Evolutionary conservation across 2,113 vertebrate species (phyloP).

Genomic region (Ptyas mucosa): DNA sequence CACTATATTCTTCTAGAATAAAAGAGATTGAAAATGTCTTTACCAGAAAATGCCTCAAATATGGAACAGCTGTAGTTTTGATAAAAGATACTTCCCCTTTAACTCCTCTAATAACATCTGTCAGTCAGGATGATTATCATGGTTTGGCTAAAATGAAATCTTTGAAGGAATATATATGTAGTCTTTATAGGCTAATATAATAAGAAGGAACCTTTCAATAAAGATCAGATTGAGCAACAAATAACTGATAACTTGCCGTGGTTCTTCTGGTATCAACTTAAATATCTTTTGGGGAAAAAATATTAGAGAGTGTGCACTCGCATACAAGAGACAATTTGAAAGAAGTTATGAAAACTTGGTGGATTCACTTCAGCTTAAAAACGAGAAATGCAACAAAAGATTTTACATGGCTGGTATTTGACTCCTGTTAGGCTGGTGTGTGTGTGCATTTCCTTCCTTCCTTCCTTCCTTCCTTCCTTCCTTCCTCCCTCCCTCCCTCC

Average conservation of each 20-base stretch:
- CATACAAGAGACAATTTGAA: neutral
- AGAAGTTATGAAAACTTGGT: neutral
- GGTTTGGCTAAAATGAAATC: neutral
- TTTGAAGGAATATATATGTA: neutral
- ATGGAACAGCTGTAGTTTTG: neutral
- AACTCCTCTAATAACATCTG: neutral
- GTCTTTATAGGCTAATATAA: neutral
- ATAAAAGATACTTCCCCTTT: neutral
- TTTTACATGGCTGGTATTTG: neutral
- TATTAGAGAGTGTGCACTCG: neutral
- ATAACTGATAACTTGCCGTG: neutral
- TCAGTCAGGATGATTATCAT: neutral
- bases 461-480: no score
- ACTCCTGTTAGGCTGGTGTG: neutral
- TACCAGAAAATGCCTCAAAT: neutral
- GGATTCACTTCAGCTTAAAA: neutral
- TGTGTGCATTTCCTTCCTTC: neutral
- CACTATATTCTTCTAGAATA: neutral
- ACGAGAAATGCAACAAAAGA: neutral
- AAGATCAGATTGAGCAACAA: neutral
- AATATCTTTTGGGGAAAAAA: neutral
- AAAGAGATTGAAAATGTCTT: neutral
- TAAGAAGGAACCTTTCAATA: neutral
- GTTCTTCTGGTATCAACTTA: neutral
- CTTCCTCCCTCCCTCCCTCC: no score